Conservation (phyloP, 2,888 invertebrate species). For the Calephelis perditalis region DNA sequence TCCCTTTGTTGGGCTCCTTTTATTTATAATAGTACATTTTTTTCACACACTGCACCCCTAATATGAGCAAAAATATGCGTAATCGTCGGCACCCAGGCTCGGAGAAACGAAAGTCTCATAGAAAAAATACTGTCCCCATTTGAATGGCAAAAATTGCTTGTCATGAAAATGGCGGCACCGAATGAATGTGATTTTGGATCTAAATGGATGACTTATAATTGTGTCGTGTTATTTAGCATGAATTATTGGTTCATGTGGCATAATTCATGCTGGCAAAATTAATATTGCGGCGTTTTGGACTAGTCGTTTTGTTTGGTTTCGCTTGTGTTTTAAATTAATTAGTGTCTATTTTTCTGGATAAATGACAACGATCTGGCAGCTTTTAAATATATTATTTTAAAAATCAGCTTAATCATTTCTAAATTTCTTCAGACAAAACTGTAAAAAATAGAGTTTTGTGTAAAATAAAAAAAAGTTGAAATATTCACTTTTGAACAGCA, state of each 20-base stretch:
- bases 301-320: slow-evolving; percentile 8
- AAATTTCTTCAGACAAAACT: no score
- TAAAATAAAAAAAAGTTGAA: no score
- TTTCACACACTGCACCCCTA: slow-evolving; percentile 76
- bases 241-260: slow-evolving; percentile 72
- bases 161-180: slow-evolving; percentile 73
- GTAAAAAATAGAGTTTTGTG: no score
- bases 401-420: no score
- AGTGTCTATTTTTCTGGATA: no score
- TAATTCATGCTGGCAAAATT: slow-evolving; percentile 31
- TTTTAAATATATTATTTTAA: no score
- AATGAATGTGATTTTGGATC: slow-evolving; percentile 74
- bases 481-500: no score
- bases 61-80: slow-evolving; percentile 75
- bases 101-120: slow-evolving; percentile 45
- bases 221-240: slow-evolving; percentile 74
- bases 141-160: slow-evolving; percentile 77
- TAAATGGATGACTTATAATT: slow-evolving; percentile 75
- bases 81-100: slow-evolving; percentile 49
- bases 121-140: slow-evolving; percentile 72
- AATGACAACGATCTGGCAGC: no score
- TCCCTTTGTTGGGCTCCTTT: slow-evolving; percentile 71
- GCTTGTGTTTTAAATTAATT: no score
- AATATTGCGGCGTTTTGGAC: no score
- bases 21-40: slow-evolving; percentile 76